Percentiles rank a stretch among this genome's conserved stretches.
These are phyloP conservation scores for Cathartes aura DNA, from an alignment of 2,113 vertebrate genomes.

Conservation along the genomic window DNA sequence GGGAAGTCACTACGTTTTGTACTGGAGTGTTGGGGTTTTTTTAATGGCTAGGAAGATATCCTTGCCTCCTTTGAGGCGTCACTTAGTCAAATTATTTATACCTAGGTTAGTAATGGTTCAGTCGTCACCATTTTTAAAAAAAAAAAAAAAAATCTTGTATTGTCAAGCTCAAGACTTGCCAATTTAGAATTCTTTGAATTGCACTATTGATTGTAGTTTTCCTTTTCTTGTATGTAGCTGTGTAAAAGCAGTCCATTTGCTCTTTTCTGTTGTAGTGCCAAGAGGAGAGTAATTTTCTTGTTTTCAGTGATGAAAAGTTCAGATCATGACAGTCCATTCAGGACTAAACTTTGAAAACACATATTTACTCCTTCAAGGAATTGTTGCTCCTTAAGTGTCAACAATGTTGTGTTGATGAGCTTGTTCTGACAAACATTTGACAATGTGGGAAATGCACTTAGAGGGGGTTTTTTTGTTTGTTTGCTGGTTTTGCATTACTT, in stretches of 20 bases:
- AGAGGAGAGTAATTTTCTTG: neutral
- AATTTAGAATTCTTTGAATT: neutral
- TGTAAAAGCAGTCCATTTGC: neutral
- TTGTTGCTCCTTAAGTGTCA: neutral
- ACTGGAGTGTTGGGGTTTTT: neutral
- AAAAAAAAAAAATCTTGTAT: fast-evolving
- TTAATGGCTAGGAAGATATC: neutral
- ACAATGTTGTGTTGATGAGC: neutral
- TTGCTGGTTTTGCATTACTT: neutral
- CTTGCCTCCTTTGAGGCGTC: neutral
- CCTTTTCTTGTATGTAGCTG: neutral
- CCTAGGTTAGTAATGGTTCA: neutral
- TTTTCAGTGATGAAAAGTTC: neutral
- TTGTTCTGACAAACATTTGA: neutral
- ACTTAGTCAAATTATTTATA: neutral
- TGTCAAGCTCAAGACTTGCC: neutral
- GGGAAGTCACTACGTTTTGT: neutral
- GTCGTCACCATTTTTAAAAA: neutral
- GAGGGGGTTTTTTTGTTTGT: neutral
- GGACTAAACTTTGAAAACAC: neutral
- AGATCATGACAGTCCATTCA: neutral
- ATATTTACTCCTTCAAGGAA: neutral
- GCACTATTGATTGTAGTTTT: neutral
- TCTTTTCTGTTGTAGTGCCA: neutral
- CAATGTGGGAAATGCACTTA: neutral